A percentile compares a stretch with the other conserved stretches of the same genome.
These are phyloP conservation scores for Mantis religiosa DNA, from an alignment of 2,888 invertebrate species.

Conservation along the genomic window DNA sequence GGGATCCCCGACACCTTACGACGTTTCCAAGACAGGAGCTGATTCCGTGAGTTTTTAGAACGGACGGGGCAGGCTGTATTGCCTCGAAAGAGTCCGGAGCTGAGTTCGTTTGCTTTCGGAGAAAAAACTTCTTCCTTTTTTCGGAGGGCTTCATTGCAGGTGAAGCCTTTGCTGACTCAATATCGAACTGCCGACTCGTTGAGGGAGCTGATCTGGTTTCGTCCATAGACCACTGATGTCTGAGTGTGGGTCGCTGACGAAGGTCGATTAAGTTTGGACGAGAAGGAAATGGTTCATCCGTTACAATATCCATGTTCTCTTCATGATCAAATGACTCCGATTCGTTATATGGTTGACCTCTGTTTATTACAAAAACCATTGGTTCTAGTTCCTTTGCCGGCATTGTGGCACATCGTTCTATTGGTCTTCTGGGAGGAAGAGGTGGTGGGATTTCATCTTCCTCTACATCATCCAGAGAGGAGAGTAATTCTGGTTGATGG, in stretches of 20 bases:
- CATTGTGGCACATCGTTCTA: background rate
- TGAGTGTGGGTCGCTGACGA: conserved; percentile 30
- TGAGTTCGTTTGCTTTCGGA: conserved; percentile 43
- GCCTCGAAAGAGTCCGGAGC: conserved; percentile 43
- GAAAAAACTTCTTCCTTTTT: conserved; percentile 38
- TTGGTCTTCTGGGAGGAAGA: background rate
- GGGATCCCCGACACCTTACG: conserved; percentile 30
- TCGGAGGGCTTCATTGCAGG: conserved; percentile 32
- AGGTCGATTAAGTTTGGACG: conserved; percentile 26
- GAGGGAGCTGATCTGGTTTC: conserved; percentile 26
- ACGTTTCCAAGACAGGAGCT: conserved; percentile 33
- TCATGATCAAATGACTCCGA: conserved; percentile 30
- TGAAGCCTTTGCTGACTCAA: background rate
- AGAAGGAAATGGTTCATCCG: conserved; percentile 23
- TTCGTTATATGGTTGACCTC: background rate
- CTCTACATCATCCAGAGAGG: background rate
- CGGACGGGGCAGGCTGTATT: too few relatives aligned
- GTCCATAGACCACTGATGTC: conserved; percentile 35
- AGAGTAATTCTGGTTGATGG: background rate
- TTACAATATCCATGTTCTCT: conserved; percentile 30
- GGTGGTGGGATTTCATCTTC: too few relatives aligned
- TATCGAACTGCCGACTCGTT: conserved; percentile 8
- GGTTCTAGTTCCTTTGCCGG: background rate
- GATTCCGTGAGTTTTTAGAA: conserved; percentile 32
- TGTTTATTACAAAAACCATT: background rate